These are phyloP conservation scores for Agelastica alni DNA, from an alignment of 2,888 invertebrate genomes.

Conservation along the genomic window DNA sequence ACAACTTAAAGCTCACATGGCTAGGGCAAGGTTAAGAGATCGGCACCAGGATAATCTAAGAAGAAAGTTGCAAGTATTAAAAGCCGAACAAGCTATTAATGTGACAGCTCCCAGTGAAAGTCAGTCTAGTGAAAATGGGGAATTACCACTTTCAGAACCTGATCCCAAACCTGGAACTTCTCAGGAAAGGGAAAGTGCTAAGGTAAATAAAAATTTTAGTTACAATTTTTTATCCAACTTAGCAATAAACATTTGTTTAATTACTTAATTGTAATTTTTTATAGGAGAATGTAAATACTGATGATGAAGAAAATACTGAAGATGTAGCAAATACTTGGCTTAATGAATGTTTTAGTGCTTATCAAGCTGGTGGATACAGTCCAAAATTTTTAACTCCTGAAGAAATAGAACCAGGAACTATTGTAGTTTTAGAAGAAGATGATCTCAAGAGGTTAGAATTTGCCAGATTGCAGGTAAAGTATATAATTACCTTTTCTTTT, in stretches of 20 bases:
- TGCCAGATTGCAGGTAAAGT: constrained; percentile 63
- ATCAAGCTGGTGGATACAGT: constrained; percentile 82
- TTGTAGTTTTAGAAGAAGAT: constrained; percentile 75
- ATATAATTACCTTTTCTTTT: no score
- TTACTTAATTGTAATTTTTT: not conserved
- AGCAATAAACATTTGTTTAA: not conserved
- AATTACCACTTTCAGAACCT: constrained; percentile 32
- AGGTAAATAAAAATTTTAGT: constrained; percentile 37
- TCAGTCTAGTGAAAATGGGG: constrained; percentile 29
- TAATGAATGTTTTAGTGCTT: constrained; percentile 67
- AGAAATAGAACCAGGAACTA: constrained; percentile 75
- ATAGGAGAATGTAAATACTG: constrained; percentile 28
- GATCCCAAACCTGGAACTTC: constrained; percentile 42
- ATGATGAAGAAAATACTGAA: constrained; percentile 37
- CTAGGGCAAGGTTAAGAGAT: constrained; percentile 88
- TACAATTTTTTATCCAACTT: not conserved
- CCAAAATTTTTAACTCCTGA: constrained; percentile 69
- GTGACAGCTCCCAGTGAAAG: constrained; percentile 32
- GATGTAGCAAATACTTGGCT: constrained; percentile 60
- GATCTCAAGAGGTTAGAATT: constrained; percentile 76
- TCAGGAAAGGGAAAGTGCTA: constrained; percentile 47
- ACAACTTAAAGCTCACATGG: constrained; percentile 95
- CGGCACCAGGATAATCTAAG: constrained; percentile 88
- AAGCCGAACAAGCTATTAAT: constrained; percentile 78
- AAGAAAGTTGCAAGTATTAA: constrained; percentile 85